These are phyloP conservation scores for Eupithecia inturbata DNA, from an alignment of 2,888 invertebrate genomes.

Conservation along the genomic window DNA sequence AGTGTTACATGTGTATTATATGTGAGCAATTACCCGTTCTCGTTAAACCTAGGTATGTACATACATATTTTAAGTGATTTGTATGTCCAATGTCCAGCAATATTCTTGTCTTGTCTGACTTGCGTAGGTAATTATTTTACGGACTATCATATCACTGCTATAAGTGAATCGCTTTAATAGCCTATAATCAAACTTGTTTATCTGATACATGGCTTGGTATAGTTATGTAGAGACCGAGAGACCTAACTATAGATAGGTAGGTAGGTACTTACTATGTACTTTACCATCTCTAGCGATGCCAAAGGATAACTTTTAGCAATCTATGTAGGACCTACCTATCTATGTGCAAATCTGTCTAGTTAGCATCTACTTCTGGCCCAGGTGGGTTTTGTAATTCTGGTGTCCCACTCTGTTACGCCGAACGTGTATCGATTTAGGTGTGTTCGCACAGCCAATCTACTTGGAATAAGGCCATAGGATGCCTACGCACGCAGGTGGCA, in stretches of 20 bases:
- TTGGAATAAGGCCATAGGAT: not conserved
- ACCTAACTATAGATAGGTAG: not conserved
- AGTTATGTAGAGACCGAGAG: not conserved
- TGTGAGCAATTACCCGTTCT: not conserved
- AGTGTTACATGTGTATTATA: too few relatives aligned
- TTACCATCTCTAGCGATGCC: not conserved
- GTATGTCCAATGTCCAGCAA: not conserved
- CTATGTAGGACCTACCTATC: not conserved
- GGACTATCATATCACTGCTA: not conserved
- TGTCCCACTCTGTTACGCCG: not conserved
- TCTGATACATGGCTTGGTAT: not conserved
- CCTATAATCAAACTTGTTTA: not conserved
- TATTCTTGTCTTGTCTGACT: not conserved
- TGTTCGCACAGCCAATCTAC: not conserved
- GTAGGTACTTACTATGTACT: not conserved
- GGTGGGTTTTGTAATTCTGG: not conserved
- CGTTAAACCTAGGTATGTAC: not conserved
- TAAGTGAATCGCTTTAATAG: not conserved
- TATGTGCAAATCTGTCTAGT: not conserved
- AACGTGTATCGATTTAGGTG: not conserved
- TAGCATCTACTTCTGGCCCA: not conserved
- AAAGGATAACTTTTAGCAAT: constrained; percentile 1
- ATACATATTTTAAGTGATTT: not conserved
- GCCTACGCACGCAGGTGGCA: not conserved
- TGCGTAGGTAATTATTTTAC: not conserved